Conservation (phyloP, 2,888 invertebrate species). For the Clostera curtula region DNA sequence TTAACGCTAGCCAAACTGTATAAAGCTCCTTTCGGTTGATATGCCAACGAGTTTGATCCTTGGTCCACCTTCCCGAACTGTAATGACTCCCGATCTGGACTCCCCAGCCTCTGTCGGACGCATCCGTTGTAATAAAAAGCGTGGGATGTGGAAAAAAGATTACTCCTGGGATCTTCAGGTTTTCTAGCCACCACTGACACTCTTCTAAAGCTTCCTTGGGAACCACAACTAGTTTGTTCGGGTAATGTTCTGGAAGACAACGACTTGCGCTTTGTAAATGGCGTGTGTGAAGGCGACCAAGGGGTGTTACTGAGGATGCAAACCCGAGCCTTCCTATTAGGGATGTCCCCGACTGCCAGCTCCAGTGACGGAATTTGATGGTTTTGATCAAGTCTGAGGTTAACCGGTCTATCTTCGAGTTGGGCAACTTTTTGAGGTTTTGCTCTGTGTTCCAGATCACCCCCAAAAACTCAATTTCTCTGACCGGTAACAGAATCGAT, state of each 20-base stretch:
- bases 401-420: conserved; percentile 5
- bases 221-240: not conserved
- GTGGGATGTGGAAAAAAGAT: conserved; percentile 7
- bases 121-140: conserved; percentile 17
- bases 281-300: conserved; percentile 9
- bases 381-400: not conserved
- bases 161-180: conserved; percentile 1
- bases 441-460: conserved; percentile 13
- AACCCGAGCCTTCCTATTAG: conserved; percentile 14
- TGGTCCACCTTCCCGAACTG: conserved; percentile 9
- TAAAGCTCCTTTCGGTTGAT: conserved; percentile 21
- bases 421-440: conserved; percentile 6
- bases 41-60: conserved; percentile 14
- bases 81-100: conserved; percentile 7
- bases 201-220: conserved; percentile 5
- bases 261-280: conserved; percentile 8
- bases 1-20: conserved; percentile 11
- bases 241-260: conserved; percentile 1
- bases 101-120: conserved; percentile 18
- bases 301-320: conserved; percentile 9
- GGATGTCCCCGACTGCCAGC: conserved; percentile 7
- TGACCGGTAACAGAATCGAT: conserved; percentile 2
- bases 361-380: conserved; percentile 4
- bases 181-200: conserved; percentile 11
- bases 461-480: conserved; percentile 14